A percentile compares a stretch with the other conserved stretches of the same genome.
Evolutionary conservation across 2,113 vertebrate species (phyloP).

Genomic region (Daboia siamensis): DNA sequence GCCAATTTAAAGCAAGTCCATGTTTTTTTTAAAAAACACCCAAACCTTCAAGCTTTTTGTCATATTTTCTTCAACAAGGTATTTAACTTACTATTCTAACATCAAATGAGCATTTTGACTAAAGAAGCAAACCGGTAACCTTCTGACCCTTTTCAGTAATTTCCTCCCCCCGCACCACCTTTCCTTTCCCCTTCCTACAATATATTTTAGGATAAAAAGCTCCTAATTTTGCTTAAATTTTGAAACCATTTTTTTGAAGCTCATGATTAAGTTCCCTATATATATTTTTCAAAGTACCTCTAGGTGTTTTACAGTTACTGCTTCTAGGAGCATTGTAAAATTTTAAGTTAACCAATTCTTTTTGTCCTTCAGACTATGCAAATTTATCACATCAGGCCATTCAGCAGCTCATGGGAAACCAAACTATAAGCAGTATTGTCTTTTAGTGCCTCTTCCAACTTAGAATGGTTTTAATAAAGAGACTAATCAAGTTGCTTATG

Average conservation of each 20-base stretch:
- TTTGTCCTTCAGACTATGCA: conserved; percentile 96
- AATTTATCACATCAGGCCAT: conserved; percentile 95
- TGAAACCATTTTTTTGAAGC: conserved; percentile 72
- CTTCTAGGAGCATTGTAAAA: conserved; percentile 82
- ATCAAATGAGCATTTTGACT: conserved; percentile 61
- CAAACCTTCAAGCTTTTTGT: background rate
- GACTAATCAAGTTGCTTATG: conserved; percentile 86
- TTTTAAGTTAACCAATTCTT: conserved; percentile 99
- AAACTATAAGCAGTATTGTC: conserved; percentile 92
- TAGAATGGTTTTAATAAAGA: conserved; percentile 97
- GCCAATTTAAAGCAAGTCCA: background rate
- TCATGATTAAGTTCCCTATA: conserved; percentile 72
- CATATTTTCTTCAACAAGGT: conserved; percentile 43
- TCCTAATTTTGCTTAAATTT: conserved; percentile 71
- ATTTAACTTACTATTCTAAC: conserved; percentile 46
- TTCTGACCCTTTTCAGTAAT: conserved; percentile 74
- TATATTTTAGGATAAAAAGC: conserved; percentile 79
- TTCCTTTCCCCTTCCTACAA: conserved; percentile 43
- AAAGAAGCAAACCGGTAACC: conserved; percentile 68
- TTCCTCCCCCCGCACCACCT: background rate
- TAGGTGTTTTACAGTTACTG: conserved; percentile 84
- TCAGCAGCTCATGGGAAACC: conserved; percentile 90
- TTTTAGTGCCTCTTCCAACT: conserved; percentile 85
- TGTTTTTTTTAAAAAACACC: background rate
- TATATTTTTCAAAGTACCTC: conserved; percentile 89